A percentile compares a stretch with the other conserved stretches of the same genome.
phyloP scores from a whole-genome alignment of 2,113 vertebrate genomes.

The Ia io region DNA sequence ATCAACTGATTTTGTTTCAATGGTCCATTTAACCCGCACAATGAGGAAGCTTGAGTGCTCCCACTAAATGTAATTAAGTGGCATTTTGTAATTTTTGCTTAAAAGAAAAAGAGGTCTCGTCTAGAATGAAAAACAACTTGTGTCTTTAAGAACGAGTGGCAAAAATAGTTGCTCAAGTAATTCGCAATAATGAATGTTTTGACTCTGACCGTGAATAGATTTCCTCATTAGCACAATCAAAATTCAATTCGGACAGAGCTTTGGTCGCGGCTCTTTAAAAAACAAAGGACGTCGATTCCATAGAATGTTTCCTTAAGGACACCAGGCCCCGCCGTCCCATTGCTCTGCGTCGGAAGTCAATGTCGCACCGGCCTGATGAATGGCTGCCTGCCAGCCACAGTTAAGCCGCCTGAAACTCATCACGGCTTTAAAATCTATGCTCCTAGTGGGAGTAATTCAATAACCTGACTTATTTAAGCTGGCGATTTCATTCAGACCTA shows the following conservation, averaged over 20 bases:
- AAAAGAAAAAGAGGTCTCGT: neutral
- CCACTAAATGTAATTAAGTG: conserved; percentile 44
- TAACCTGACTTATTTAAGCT: conserved; percentile 43
- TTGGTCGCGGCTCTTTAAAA: conserved; percentile 11
- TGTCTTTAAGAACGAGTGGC: neutral
- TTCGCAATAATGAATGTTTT: conserved; percentile 44
- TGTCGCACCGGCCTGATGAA: conserved; percentile 31
- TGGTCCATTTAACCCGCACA: conserved; percentile 11
- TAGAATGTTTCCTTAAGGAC: conserved; percentile 52
- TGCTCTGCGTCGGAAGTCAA: conserved; percentile 60
- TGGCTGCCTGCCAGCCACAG: conserved; percentile 38
- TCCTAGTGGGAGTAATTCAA: conserved; percentile 56
- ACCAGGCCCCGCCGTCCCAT: neutral
- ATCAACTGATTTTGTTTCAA: conserved; percentile 44
- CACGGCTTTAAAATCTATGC: conserved; percentile 52
- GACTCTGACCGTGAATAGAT: neutral
- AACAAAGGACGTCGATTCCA: conserved; percentile 24
- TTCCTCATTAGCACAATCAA: conserved; percentile 45
- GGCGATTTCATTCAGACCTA: conserved; percentile 55
- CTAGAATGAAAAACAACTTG: neutral
- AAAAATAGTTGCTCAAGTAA: conserved; percentile 37
- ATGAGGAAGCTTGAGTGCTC: conserved; percentile 6
- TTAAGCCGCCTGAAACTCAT: conserved; percentile 56
- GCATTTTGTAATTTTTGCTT: conserved; percentile 31
- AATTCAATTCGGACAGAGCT: conserved; percentile 43